phyloP scores from a whole-genome alignment of 1,140 invertebrate species.

The Aphelinus certus region DNA sequence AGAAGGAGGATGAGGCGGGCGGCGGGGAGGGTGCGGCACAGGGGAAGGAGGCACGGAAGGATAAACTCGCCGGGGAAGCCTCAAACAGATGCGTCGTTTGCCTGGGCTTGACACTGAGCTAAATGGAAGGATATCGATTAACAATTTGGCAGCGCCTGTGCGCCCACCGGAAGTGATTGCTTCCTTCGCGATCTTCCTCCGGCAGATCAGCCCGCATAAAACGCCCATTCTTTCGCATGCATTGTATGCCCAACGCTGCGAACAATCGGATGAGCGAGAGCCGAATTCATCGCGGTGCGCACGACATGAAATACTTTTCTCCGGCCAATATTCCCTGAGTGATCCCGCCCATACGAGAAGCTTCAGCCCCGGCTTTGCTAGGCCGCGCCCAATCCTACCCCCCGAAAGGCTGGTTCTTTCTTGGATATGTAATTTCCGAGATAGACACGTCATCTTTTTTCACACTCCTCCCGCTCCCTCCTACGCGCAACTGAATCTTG shows the following conservation, averaged over 20 bases:
- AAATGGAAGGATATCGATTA: conserved; percentile 25
- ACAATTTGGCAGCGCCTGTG: conserved; percentile 11
- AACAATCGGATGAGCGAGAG: conserved; percentile 1
- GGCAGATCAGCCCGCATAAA: not conserved
- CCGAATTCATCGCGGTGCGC: too few species aligned
- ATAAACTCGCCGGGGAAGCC: not conserved
- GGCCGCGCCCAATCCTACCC: too few species aligned
- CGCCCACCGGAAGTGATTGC: conserved; percentile 8
- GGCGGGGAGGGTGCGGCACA: not conserved
- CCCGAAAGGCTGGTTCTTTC: not conserved
- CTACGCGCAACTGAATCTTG: not conserved
- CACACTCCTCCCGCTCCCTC: not conserved
- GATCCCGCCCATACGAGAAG: not conserved
- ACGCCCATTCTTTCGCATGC: not conserved
- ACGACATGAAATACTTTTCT: too few species aligned
- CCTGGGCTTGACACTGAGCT: conserved; percentile 15
- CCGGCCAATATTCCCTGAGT: not conserved
- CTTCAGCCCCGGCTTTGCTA: not conserved
- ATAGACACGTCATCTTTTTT: not conserved
- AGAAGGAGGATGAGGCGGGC: not conserved
- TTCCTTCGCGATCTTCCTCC: conserved; percentile 11
- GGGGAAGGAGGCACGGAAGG: not conserved
- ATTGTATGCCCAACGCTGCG: not conserved
- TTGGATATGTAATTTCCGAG: not conserved
- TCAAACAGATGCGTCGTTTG: not conserved